Conservation (phyloP, 1,140 invertebrate species). For the Drosophila willistoni region DNA sequence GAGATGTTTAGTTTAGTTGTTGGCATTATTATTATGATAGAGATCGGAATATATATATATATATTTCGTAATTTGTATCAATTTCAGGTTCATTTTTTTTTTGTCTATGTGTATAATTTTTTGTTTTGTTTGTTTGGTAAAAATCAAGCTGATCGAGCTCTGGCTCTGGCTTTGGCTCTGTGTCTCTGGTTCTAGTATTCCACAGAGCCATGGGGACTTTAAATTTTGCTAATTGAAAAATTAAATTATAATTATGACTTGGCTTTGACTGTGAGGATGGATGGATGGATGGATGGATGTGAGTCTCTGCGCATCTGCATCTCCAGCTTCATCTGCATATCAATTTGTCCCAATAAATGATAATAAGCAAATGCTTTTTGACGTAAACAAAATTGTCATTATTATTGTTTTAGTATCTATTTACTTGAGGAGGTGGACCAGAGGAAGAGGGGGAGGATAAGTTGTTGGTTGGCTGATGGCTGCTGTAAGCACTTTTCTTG, state of each 20-base stretch:
- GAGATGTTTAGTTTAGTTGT: constrained; percentile 21
- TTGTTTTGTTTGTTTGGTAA: constrained; percentile 5
- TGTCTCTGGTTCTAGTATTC: too few relatives aligned
- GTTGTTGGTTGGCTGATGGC: not conserved
- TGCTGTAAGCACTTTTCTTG: constrained; percentile 22
- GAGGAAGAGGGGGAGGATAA: not conserved
- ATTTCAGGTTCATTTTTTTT: constrained; percentile 46
- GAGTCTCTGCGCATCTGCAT: not conserved
- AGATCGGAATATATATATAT: constrained; percentile 4
- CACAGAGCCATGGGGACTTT: not conserved
- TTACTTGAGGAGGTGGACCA: constrained; percentile 12
- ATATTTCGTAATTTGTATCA: constrained; percentile 61
- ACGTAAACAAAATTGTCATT: constrained; percentile 50
- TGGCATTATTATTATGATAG: not conserved
- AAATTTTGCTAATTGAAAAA: constrained; percentile 73
- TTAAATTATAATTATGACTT: constrained; percentile 74
- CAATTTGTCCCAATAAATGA: constrained; percentile 69
- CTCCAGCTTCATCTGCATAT: constrained; percentile 13
- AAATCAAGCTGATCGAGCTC: not conserved
- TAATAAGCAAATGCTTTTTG: constrained; percentile 59
- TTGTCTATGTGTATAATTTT: too few relatives aligned
- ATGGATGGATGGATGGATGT: not conserved
- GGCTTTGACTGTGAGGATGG: constrained; percentile 1
- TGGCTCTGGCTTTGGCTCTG: not conserved
- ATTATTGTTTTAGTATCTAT: constrained; percentile 54